These are phyloP conservation scores for Labeo rohita DNA, from an alignment of 2,113 vertebrate species.

Conservation along the genomic window DNA sequence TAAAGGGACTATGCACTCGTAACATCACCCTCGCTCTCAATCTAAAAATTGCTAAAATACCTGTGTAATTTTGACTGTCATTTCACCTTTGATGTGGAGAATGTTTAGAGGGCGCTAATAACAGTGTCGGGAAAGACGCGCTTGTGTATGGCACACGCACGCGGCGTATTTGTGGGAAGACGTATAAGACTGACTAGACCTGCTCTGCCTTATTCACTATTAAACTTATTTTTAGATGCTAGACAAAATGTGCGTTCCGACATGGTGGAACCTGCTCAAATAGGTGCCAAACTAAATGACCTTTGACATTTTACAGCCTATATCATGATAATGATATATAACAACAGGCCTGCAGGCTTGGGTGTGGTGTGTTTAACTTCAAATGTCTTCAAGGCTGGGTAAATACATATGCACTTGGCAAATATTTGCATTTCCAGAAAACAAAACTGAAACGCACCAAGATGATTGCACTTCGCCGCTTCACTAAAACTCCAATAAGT, in stretches of 20 bases:
- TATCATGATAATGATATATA: background rate
- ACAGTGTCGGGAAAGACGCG: background rate
- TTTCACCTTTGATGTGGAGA: constrained; percentile 21
- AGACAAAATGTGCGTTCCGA: background rate
- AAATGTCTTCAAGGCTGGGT: background rate
- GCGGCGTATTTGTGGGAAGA: background rate
- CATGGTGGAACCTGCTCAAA: background rate
- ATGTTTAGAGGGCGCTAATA: constrained; percentile 26
- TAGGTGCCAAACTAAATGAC: background rate
- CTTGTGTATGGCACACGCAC: background rate
- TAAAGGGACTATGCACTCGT: background rate
- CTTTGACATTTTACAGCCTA: background rate
- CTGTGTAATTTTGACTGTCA: constrained; percentile 11
- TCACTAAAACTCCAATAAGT: background rate
- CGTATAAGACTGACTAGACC: constrained; percentile 34
- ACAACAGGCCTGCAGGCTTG: background rate
- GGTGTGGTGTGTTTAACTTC: constrained; percentile 25
- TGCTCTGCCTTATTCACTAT: constrained; percentile 20
- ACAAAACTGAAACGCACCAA: background rate
- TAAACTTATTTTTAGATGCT: background rate
- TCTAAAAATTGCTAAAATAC: constrained; percentile 2
- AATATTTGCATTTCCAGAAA: constrained; percentile 9
- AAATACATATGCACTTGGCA: background rate
- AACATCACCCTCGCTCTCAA: background rate
- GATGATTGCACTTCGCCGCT: background rate